Percentiles rank a stretch among this genome's conserved stretches.
Conservation (phyloP, 2,113 vertebrate species). For the Hemiscyllium ocellatum region DNA sequence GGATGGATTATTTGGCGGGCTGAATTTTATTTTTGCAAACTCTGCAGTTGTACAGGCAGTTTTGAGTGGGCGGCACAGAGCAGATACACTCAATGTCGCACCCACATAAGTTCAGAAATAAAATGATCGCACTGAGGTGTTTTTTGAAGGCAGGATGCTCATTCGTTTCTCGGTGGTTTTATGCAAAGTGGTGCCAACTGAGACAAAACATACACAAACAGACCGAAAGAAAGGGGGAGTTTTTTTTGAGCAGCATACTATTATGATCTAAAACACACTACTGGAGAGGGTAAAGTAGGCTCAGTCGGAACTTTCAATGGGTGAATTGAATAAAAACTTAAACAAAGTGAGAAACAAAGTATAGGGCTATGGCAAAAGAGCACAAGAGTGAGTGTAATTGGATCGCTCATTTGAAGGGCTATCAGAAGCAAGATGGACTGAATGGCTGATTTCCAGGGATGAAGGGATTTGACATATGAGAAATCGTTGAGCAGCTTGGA, state of each 20-base stretch:
- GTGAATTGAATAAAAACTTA: too few species aligned
- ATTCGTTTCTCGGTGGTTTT: background rate
- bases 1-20: background rate
- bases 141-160: background rate
- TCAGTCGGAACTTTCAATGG: too few species aligned
- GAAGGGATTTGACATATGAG: too few species aligned
- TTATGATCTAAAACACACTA: background rate
- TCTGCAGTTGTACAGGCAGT: background rate
- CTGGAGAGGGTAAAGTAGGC: too few species aligned
- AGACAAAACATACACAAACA: background rate
- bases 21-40: background rate
- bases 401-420: background rate
- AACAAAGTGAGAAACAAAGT: too few species aligned
- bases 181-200: background rate
- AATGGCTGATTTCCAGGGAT: background rate
- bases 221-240: background rate
- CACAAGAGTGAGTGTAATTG: background rate
- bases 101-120: slow-evolving; percentile 11
- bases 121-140: background rate
- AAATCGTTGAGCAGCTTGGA: too few species aligned
- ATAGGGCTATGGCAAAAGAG: background rate
- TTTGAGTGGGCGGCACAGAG: background rate
- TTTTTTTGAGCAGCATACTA: background rate
- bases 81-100: background rate
- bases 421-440: background rate